Conservation (phyloP, 2,888 invertebrate genomes). For the Drosophila austrosaltans region DNA sequence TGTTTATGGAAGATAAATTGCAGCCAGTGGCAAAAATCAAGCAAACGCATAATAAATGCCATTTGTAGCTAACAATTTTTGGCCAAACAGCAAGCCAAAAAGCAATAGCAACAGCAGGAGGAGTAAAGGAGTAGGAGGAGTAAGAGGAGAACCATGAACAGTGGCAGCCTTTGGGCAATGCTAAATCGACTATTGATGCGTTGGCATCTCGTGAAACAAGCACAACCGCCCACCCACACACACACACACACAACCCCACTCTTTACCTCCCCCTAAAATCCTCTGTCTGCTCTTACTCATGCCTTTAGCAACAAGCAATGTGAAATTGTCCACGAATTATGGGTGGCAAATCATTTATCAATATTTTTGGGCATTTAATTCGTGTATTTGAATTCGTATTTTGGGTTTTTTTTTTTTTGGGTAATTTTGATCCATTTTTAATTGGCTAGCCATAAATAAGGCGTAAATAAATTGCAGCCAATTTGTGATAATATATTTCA, state of each 20-base stretch:
- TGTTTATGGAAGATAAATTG: slow-evolving; percentile 69
- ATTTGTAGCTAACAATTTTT: slow-evolving; percentile 66
- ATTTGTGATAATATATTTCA: slow-evolving; percentile 21
- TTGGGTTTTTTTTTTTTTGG: neutral
- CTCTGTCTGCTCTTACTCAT: neutral
- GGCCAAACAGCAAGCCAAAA: slow-evolving; percentile 29
- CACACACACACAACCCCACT: slow-evolving; percentile 33
- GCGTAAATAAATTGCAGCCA: slow-evolving; percentile 18
- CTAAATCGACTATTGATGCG: slow-evolving; percentile 75
- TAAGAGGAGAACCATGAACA: neutral
- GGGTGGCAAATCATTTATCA: slow-evolving; percentile 71
- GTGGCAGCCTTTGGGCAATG: slow-evolving; percentile 50
- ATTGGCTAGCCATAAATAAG: slow-evolving; percentile 20
- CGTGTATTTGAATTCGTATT: slow-evolving; percentile 7
- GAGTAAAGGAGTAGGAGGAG: too few species aligned
- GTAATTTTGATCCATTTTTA: slow-evolving; percentile 16
- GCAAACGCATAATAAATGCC: slow-evolving; percentile 75
- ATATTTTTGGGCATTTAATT: slow-evolving; percentile 59
- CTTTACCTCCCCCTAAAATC: slow-evolving; percentile 31
- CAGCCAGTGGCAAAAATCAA: slow-evolving; percentile 70
- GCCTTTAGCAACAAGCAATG: slow-evolving; percentile 15
- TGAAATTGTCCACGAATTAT: slow-evolving; percentile 65
- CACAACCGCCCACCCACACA: slow-evolving; percentile 33
- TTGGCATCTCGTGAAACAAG: slow-evolving; percentile 57
- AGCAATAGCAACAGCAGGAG: slow-evolving; percentile 2